These are phyloP conservation scores for Alligator mississippiensis DNA, from an alignment of 2,113 vertebrate species.

Conservation along the genomic window DNA sequence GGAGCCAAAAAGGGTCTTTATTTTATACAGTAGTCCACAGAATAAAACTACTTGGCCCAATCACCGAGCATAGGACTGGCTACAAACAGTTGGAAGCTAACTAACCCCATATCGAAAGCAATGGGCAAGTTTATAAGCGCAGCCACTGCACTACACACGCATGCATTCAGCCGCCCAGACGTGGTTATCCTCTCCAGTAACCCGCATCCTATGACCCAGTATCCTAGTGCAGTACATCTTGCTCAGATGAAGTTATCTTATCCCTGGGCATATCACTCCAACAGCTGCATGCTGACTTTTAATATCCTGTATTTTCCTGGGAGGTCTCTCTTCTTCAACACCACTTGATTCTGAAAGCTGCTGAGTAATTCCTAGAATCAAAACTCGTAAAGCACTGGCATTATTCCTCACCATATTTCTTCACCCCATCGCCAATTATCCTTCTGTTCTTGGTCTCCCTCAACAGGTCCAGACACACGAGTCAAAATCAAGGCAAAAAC, in stretches of 20 bases:
- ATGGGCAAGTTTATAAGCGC: background rate
- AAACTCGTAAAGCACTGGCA: rapidly evolving
- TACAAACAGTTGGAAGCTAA: background rate
- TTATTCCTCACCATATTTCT: background rate
- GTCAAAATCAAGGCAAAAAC: background rate
- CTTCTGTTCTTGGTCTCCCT: background rate
- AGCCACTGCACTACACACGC: background rate
- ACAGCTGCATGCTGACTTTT: background rate
- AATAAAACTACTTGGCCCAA: background rate
- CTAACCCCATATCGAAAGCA: background rate
- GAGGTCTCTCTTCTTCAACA: background rate
- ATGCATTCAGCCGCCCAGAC: rapidly evolving
- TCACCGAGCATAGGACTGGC: background rate
- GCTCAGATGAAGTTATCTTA: background rate
- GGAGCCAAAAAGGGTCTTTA: background rate
- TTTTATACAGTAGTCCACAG: background rate
- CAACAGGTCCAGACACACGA: background rate
- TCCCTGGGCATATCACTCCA: background rate
- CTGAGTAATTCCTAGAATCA: background rate
- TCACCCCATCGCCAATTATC: background rate
- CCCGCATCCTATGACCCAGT: background rate
- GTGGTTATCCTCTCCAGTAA: background rate
- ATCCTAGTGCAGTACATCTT: background rate
- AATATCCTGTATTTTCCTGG: background rate
- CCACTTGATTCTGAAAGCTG: background rate